Base-by-base conservation (phyloP, 2,888 invertebrate species). In the Synanthedon andrenaeformis region DNA sequence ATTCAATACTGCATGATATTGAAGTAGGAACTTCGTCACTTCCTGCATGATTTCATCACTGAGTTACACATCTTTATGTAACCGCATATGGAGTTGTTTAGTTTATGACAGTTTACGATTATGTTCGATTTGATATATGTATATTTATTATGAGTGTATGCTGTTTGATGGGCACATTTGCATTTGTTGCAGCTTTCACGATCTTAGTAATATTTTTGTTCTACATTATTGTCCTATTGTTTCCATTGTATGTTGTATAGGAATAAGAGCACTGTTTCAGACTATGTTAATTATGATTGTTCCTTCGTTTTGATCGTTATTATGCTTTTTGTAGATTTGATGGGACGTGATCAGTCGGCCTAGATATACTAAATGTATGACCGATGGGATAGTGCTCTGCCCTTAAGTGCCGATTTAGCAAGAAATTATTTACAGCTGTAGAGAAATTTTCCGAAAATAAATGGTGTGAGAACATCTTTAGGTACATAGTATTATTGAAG, bases 1-100 rank as follows among this genome's bases (percentile, higher is more conserved):
- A 45, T 45, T 62, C 63, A 66, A 66, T 66, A 62, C 59, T 54
- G 14, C 35, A 35, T 10, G 35, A 10, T 35, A 35, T 35, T 35
- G 35, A 8, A 35, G 35, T 35, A 35, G 35, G 35, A 35, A 35
- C 35, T 51, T 28, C 49, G 60, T 56, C 57, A 60, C 66, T 67
- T 67, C 68, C 71, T 65, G 64, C 63, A 64, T 67, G 62, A 63
- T 63, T 51, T 51, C 12, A 45, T 45, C 45, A 45, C 45, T 45
- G 45, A 45, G 45, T 45, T 45, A 45, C 45, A 45, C 45, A 45
- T 45, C 45, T 45, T 45, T 45, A 45, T 45, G 45, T 45, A 45
- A 45, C 45, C 45, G 45, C 45, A 45, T 45, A 45, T 45, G 14
- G 45, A 45, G 45, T 45, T 45, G 45, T 45, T 45, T 14, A n/a